phyloP scores from a whole-genome alignment of 2,113 vertebrate species.

The Corynorhinus townsendii region DNA sequence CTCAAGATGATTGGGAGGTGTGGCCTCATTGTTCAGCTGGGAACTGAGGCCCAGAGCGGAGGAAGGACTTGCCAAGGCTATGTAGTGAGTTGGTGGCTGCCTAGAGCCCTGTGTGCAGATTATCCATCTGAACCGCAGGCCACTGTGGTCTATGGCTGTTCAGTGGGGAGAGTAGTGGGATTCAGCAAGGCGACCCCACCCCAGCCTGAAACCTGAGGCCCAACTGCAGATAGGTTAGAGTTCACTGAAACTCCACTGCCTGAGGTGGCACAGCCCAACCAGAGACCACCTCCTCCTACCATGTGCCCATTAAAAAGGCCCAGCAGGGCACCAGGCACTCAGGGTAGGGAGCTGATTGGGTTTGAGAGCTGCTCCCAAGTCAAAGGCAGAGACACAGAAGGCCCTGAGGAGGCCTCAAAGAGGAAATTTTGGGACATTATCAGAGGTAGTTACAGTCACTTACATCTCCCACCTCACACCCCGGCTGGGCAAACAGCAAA shows the following conservation, averaged over 20 bases:
- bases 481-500: not conserved
- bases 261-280: not conserved
- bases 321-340: fast-evolving
- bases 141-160: not conserved
- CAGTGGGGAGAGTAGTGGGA: not conserved
- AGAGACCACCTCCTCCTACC: not conserved
- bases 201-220: not conserved
- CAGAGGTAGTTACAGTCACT: not conserved
- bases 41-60: not conserved
- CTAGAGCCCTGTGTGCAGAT: not conserved
- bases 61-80: not conserved
- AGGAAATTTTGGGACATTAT: not conserved
- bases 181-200: not conserved
- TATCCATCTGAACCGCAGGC: not conserved
- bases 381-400: not conserved
- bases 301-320: not conserved
- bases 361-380: not conserved
- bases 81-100: not conserved
- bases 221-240: not conserved
- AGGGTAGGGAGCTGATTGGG: not conserved
- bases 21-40: not conserved
- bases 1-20: not conserved
- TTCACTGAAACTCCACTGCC: not conserved
- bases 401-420: not conserved
- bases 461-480: not conserved